A percentile compares a stretch with the other conserved stretches of the same genome.
phyloP scores from a whole-genome alignment of 2,113 vertebrate genomes.

The Mohoua ochrocephala region DNA sequence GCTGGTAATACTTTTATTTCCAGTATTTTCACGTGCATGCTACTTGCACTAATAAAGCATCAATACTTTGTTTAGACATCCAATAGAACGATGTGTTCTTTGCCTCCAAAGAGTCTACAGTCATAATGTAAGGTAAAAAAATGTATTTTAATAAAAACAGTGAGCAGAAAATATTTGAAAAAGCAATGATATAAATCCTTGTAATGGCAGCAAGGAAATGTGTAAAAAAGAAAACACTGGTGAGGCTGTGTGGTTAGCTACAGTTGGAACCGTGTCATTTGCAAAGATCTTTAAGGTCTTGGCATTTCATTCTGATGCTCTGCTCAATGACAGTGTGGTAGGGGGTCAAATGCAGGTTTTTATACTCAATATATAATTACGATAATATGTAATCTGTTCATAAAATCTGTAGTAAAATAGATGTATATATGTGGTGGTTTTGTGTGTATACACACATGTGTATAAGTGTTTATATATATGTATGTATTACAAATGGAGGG shows the following conservation, averaged over 20 bases:
- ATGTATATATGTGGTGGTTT: background rate
- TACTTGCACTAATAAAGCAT: background rate
- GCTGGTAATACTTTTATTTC: background rate
- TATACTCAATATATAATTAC: background rate
- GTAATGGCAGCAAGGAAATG: background rate
- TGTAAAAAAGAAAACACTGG: background rate
- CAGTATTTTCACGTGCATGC: background rate
- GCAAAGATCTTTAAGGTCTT: background rate
- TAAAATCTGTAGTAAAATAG: background rate
- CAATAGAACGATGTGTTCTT: background rate
- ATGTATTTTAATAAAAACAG: background rate
- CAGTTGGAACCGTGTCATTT: background rate
- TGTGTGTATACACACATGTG: background rate
- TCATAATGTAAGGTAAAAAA: background rate
- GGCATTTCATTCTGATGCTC: background rate
- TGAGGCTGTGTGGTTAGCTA: fast-evolving
- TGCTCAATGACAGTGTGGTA: background rate
- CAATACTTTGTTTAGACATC: background rate
- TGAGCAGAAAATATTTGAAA: background rate
- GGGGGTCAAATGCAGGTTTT: background rate
- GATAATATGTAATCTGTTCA: background rate
- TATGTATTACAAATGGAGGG: background rate
- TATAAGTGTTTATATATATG: background rate
- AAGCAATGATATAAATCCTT: background rate
- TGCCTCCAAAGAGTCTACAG: background rate